Evolutionary conservation across 2,888 invertebrate species (phyloP).

Genomic region (Rhingia rostrata): DNA sequence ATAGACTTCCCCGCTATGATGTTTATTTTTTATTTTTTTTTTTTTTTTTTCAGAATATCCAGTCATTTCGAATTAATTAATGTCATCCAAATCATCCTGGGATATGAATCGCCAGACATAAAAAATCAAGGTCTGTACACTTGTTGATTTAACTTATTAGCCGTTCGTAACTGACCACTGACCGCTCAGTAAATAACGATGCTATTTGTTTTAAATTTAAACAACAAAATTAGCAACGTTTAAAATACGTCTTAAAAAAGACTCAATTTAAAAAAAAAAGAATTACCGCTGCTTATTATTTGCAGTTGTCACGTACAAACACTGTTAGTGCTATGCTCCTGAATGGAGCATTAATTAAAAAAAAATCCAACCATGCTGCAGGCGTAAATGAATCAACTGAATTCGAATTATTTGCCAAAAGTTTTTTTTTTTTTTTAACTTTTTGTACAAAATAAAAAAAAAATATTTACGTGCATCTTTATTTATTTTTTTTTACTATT

Average conservation of each 20-base stretch:
- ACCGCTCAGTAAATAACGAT: slow-evolving; percentile 9
- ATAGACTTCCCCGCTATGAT: not conserved
- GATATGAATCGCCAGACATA: slow-evolving; percentile 41
- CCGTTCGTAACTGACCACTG: not conserved
- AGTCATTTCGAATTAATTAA: slow-evolving; percentile 30
- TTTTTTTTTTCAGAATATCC: slow-evolving; percentile 49
- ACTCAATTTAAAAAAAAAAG: too few relatives aligned
- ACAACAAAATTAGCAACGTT: too few relatives aligned
- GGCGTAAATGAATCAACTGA: slow-evolving; percentile 57
- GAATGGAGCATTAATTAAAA: slow-evolving; percentile 6
- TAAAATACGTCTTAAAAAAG: too few relatives aligned
- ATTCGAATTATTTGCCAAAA: slow-evolving; percentile 47
- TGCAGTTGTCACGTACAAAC: not conserved
- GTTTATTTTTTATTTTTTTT: slow-evolving; percentile 7
- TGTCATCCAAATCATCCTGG: slow-evolving; percentile 16
- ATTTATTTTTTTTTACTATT: slow-evolving; percentile 10
- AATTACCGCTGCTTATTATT: too few relatives aligned
- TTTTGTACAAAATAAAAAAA: not conserved
- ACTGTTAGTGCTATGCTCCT: slow-evolving; percentile 11
- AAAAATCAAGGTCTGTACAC: slow-evolving; percentile 44
- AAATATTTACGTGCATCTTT: slow-evolving; percentile 8
- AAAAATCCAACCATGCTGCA: slow-evolving; percentile 47
- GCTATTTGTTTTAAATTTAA: slow-evolving; percentile 18
- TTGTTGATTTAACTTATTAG: slow-evolving; percentile 16
- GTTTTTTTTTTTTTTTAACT: slow-evolving; percentile 19